Base-by-base conservation (phyloP, 2,797 vertebrate genomes). In the Phrynocephalus vlangalii region DNA sequence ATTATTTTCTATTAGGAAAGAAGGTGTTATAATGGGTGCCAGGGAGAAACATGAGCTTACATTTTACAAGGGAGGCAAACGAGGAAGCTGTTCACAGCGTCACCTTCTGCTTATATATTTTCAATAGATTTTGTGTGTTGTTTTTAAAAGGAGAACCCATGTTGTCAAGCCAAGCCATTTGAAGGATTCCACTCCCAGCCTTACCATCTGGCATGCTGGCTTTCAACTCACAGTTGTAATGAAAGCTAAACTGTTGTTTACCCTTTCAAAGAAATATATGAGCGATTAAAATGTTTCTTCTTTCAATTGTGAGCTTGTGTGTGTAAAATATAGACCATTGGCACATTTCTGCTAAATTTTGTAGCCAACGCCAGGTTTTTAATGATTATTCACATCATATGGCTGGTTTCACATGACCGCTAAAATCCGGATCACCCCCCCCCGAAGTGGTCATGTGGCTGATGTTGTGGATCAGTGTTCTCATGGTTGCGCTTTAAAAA, bases 121-220 rank as follows among this genome's bases (percentile, higher is more conserved):
- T 94, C 92, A 92, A 92, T 71, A 1, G 70, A 85, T 92, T 84
- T 91, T 15, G 44, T 30, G n/a, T 38, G 20, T 38, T 90, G 15
- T 91, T 93, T 90, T 92, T 91, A 30, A 95, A 83, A 90, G 90
- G 91, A 95, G 90, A 83, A 77, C 83, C 16, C 33, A 75, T 84
- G 76, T 88, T 87, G 44, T 91, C 79, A 75, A 88, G 77, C 87
- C 88, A 84, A 92, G 0, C 0, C 78, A 81, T 91, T 91, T 96
- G 90, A 95, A 96, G 95, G 92, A 76, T 94, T 95, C 93, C 95
- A 86, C 24, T 79, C 87, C 87, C 90, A 84, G 89, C 92, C 93
- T 91, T 92, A 90, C 88, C 16, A 4, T 92, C 90, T 89, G 90
- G 82, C 88, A 92, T 94, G 93, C 88, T 92, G 92, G 87, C 28